These are phyloP conservation scores for Pristionchus maxplancki DNA, from an alignment of 2,888 invertebrate species.

Conservation along the genomic window DNA sequence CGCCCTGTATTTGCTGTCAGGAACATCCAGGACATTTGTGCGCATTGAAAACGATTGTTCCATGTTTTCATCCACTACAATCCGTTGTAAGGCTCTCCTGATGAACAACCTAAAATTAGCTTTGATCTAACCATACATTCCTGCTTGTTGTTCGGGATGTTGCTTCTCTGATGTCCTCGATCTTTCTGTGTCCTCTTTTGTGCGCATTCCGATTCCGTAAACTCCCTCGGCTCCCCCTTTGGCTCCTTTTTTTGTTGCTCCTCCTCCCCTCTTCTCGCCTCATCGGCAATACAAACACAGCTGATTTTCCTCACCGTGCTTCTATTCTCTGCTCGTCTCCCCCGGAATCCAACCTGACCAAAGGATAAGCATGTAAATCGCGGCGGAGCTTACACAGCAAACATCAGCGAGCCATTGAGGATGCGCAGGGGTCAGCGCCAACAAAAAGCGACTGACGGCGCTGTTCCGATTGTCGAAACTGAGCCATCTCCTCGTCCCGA, in stretches of 20 bases:
- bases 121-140: not conserved
- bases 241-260: not conserved
- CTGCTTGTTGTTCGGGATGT: not conserved
- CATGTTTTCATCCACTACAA: too few relatives aligned
- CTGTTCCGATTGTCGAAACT: constrained; percentile 19
- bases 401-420: not conserved
- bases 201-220: constrained; percentile 31
- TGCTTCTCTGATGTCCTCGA: not conserved
- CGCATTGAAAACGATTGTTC: too few relatives aligned
- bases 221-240: not conserved
- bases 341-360: not conserved
- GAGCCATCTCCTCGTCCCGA: not conserved
- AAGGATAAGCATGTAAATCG: constrained; percentile 25
- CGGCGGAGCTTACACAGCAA: constrained; percentile 6
- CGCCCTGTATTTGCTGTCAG: too few relatives aligned
- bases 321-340: too few relatives aligned
- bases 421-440: not conserved
- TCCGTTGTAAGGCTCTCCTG: not conserved
- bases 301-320: not conserved
- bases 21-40: too few relatives aligned
- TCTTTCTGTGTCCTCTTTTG: not conserved
- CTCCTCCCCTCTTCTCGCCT: not conserved
- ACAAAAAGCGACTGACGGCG: not conserved
- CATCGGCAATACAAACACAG: constrained; percentile 31
- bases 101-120: not conserved